These are phyloP conservation scores for Xiphorhynchus erythropygius DNA, from an alignment of 2,797 vertebrate species.

Conservation along the genomic window DNA sequence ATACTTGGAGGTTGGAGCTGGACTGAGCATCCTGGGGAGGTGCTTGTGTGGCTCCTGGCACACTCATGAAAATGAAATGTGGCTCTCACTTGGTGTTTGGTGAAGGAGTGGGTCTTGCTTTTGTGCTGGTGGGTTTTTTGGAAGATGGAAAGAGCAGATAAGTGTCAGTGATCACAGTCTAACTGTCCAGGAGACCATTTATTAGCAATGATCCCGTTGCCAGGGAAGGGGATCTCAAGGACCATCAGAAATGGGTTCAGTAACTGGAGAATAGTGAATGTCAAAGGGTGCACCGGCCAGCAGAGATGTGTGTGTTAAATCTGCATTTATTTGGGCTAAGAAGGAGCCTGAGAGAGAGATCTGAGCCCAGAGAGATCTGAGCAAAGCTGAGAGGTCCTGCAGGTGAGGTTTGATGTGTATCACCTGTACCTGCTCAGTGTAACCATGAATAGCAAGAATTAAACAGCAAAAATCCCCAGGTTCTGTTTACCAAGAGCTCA, in stretches of 20 bases:
- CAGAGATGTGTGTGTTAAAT: not conserved
- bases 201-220: not conserved
- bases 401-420: not conserved
- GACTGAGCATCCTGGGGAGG: not conserved
- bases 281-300: not conserved
- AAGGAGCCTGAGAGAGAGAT: not conserved
- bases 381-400: not conserved
- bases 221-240: not conserved
- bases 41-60: not conserved
- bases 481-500: not conserved
- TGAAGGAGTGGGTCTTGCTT: not conserved
- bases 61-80: not conserved
- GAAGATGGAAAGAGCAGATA: not conserved
- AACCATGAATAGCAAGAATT: not conserved
- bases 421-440: rapidly evolving
- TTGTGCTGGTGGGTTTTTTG: not conserved
- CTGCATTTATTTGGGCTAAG: not conserved
- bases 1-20: not conserved
- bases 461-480: not conserved
- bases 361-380: not conserved
- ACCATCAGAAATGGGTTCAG: not conserved
- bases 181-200: not conserved
- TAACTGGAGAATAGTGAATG: not conserved
- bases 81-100: not conserved
- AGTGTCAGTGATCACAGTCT: not conserved